These are phyloP conservation scores for Eufriesea mexicana DNA, from an alignment of 1,140 invertebrate genomes.

Conservation along the genomic window DNA sequence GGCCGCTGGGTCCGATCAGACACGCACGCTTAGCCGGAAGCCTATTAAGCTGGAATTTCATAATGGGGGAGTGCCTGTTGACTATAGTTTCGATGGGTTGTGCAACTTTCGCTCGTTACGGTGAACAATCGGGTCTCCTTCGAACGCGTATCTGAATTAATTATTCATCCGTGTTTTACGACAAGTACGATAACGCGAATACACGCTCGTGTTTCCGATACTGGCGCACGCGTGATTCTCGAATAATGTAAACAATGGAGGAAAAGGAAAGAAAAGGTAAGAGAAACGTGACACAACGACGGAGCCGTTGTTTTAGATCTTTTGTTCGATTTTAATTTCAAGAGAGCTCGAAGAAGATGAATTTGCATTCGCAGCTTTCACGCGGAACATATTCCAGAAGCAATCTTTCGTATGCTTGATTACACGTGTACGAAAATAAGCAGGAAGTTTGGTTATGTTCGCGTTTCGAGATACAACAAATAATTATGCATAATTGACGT, in stretches of 20 bases:
- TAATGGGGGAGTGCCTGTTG: slow-evolving; percentile 59
- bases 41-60: slow-evolving; percentile 64
- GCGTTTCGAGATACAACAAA: slow-evolving; percentile 15
- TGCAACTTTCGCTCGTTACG: slow-evolving; percentile 58
- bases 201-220: not conserved
- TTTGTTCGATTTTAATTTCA: not conserved
- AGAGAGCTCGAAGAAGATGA: not conserved
- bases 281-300: no score
- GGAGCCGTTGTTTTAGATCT: no score
- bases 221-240: no score
- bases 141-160: slow-evolving; percentile 45
- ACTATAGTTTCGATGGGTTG: slow-evolving; percentile 58
- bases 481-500: slow-evolving; percentile 47
- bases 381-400: not conserved
- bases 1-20: slow-evolving; percentile 50
- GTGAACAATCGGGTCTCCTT: slow-evolving; percentile 45
- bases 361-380: not conserved
- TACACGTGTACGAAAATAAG: not conserved
- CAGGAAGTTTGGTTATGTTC: not conserved
- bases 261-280: rapidly evolving
- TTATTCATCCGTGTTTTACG: slow-evolving; percentile 4
- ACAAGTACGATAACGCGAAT: not conserved
- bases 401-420: not conserved
- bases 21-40: slow-evolving; percentile 62
- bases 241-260: not conserved